Conservation (phyloP, 2,888 invertebrate species). For the Calameuta filiformis region DNA sequence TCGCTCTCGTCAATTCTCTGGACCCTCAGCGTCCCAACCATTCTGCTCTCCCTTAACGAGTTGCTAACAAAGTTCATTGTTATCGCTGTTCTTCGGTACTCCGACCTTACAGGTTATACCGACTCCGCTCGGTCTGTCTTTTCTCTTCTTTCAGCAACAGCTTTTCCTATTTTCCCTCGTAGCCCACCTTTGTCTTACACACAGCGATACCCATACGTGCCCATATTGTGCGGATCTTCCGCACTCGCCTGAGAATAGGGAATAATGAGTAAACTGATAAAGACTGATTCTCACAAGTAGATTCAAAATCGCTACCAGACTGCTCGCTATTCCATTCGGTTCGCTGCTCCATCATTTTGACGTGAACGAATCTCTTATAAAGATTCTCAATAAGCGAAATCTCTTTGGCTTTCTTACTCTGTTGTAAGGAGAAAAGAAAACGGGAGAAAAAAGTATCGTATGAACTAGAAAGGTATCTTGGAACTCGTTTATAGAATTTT, state of each 20-base stretch:
- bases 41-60: neutral
- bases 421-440: neutral
- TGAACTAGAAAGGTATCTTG: too few relatives aligned
- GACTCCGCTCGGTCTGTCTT: neutral
- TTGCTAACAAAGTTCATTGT: neutral
- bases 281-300: constrained; percentile 24
- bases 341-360: constrained; percentile 44
- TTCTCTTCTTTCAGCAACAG: neutral
- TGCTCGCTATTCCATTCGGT: constrained; percentile 2
- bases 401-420: constrained; percentile 28
- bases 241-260: neutral
- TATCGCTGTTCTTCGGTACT: neutral
- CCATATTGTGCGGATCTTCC: neutral
- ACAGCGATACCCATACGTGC: neutral
- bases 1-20: neutral
- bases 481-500: too few relatives aligned
- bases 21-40: neutral
- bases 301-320: constrained; percentile 3
- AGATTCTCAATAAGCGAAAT: constrained; percentile 47
- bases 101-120: neutral
- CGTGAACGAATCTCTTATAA: constrained; percentile 43
- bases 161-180: neutral
- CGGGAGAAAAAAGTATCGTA: neutral
- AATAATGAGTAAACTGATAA: constrained; percentile 39
- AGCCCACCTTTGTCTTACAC: neutral